Evolutionary conservation across 2,888 invertebrate genomes (phyloP), one percentile per base, ranked within the genome.

Genomic region (Erynnis tages): DNA sequence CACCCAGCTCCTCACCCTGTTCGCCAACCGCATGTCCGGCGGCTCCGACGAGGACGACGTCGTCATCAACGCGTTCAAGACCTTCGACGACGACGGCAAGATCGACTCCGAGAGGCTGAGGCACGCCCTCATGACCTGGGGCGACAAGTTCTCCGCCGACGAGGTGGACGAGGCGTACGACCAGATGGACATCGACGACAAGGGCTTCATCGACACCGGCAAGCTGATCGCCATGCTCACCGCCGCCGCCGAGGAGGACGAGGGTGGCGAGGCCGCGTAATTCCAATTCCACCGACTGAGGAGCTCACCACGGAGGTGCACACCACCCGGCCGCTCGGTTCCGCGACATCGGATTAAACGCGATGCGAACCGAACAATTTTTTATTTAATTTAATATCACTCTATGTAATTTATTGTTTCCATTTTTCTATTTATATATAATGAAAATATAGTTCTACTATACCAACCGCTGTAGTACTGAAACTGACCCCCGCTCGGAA

Each of bases 101-200:
- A 96, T 97, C 90, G 95, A 96, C 91, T 94, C 95, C 71, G 96
- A 96, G 79, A 94, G 92, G 92, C 93, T 97, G 90, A 94, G 96
- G 90, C 95, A 96, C 88, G 95, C 96, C 69, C 92, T 97, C 80
- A 94, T 96, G 94, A 96, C 95, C 90, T 97, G 94, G 93, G 97
- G 97, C 66, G 97, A 97, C 80, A 97, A 96, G 91, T 97, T 97
- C 93, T 90, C 93, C 82, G 91, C 93, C 71, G 94, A 95, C 80
- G 97, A 97, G 83, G 95, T 95, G 74, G 96, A 97, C 83, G 97
- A 97, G 80, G 97, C 97, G 60, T 97, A 94, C 90, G 97, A 97
- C 90, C 95, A 96, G 90, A 96, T 97, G 94, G 94, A 94, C 56
- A 95, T 97, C 79, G 97, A 97, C 88, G 95, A 95, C 83, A 94